Evolutionary conservation across 1,140 invertebrate species (phyloP).

Genomic region (Drosophila jambulina): DNA sequence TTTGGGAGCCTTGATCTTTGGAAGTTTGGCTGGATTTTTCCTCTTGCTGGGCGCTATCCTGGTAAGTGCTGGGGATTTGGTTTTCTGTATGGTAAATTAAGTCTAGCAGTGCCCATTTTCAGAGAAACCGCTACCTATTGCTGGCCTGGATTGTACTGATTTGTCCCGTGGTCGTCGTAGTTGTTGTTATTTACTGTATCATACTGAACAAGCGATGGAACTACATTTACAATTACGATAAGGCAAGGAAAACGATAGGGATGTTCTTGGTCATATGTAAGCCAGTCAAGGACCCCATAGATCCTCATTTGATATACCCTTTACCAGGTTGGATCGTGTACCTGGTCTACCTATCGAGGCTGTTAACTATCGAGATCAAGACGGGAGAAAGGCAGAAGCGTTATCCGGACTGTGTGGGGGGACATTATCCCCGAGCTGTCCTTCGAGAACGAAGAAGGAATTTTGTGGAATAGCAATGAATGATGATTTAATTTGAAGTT

Average conservation of each 20-base stretch:
- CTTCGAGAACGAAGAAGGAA: background rate
- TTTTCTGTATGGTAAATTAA: background rate
- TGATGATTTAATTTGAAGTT: background rate
- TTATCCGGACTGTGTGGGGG: background rate
- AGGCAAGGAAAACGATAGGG: too few relatives aligned
- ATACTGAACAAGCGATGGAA: background rate
- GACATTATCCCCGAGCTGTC: background rate
- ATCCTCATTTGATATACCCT: too few relatives aligned
- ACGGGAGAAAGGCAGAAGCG: background rate
- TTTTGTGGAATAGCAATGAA: background rate
- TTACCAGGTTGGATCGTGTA: background rate
- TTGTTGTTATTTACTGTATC: too few relatives aligned
- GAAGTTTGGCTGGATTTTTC: background rate
- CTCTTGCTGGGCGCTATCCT: background rate
- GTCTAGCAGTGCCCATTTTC: background rate
- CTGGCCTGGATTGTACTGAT: background rate
- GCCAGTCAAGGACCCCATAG: background rate
- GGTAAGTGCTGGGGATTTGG: background rate
- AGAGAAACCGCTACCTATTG: background rate
- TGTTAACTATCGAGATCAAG: background rate
- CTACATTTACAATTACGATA: accelerated
- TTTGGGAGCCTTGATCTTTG: background rate
- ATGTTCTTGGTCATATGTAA: background rate
- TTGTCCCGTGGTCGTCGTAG: background rate
- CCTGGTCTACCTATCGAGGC: background rate